Percentiles rank a stretch among this genome's conserved stretches.
These are phyloP conservation scores for Sarcophilus harrisii DNA, from an alignment of 2,797 vertebrate genomes.

Conservation along the genomic window DNA sequence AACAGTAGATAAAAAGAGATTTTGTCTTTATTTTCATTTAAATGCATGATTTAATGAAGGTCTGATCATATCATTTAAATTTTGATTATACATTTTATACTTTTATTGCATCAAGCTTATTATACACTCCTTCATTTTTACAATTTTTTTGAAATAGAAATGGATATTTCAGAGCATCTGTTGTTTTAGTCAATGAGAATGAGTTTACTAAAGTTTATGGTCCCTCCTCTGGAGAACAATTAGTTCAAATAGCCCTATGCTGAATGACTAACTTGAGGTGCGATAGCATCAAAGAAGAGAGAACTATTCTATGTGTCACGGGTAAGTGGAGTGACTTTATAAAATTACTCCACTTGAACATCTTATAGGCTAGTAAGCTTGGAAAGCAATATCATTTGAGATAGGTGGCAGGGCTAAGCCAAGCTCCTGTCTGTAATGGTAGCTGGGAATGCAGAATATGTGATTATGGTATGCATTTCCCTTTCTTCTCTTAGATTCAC, in stretches of 20 bases:
- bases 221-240: fast-evolving
- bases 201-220: neutral
- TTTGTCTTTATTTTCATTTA: neutral
- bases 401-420: neutral
- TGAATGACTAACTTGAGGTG: fast-evolving
- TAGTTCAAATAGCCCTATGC: fast-evolving
- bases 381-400: neutral
- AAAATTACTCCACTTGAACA: too few species aligned
- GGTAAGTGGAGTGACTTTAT: neutral
- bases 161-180: neutral
- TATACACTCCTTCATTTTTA: neutral
- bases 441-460: neutral
- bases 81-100: neutral
- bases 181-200: neutral
- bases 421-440: neutral
- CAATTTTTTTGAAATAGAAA: neutral
- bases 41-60: neutral
- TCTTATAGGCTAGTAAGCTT: too few species aligned
- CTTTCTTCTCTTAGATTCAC: neutral
- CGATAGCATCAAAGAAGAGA: neutral
- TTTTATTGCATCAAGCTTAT: neutral
- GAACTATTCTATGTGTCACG: neutral
- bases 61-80: neutral
- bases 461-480: neutral
- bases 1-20: fast-evolving